Evolutionary conservation across 2,113 vertebrate genomes (phyloP).

Genomic region (Mormoops blainvillei): DNA sequence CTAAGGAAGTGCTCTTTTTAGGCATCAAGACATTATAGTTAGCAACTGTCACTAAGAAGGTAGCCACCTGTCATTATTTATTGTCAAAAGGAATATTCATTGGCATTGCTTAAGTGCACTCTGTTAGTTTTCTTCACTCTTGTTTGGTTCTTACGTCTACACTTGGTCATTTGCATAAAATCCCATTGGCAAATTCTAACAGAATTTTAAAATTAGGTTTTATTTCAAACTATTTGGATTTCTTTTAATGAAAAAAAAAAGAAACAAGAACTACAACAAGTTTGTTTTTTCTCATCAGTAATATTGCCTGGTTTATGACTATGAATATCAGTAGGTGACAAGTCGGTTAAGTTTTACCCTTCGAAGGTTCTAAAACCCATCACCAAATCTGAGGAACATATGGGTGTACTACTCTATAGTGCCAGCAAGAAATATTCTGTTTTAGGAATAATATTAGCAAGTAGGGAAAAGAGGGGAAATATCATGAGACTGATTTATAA

Average conservation of each 20-base stretch:
- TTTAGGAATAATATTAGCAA: background rate
- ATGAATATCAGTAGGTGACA: conserved; percentile 46
- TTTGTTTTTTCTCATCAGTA: conserved; percentile 40
- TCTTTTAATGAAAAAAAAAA: conserved; percentile 53
- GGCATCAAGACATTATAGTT: conserved; percentile 7
- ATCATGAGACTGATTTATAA: background rate
- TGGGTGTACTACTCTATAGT: background rate
- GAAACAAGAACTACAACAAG: conserved; percentile 19
- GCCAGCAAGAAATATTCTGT: background rate
- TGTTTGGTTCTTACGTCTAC: background rate
- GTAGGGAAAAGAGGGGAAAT: background rate
- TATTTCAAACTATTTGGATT: conserved; percentile 4
- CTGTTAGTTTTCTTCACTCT: background rate
- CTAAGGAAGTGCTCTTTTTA: conserved; percentile 20
- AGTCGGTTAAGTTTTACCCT: conserved; percentile 46
- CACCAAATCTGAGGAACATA: conserved; percentile 32
- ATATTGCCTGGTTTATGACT: conserved; percentile 44
- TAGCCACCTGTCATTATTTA: background rate
- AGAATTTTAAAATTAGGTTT: conserved; percentile 27
- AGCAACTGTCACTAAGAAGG: background rate
- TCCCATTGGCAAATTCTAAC: background rate
- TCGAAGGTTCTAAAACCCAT: conserved; percentile 53
- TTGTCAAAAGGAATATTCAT: conserved; percentile 22
- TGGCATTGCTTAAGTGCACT: conserved; percentile 39
- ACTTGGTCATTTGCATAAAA: conserved; percentile 39